A percentile compares a stretch with the other conserved stretches of the same genome.
Conservation (phyloP, 1,140 invertebrate species). For the Cotesia typhae region DNA sequence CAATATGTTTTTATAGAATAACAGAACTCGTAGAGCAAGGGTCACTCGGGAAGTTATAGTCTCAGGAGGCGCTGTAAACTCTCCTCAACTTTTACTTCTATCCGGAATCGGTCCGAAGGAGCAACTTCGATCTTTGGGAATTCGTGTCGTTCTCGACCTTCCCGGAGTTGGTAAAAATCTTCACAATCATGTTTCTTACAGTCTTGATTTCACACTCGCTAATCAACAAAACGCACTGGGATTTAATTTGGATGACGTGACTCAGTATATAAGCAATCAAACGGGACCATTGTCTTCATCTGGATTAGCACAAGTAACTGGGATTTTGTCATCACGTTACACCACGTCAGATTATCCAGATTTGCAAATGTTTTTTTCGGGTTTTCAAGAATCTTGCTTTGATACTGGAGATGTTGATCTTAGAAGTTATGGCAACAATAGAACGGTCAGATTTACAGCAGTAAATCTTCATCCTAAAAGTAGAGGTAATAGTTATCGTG, state of each 20-base stretch:
- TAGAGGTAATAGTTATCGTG: slow-evolving; percentile 68
- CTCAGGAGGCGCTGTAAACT: slow-evolving; percentile 60
- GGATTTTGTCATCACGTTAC: slow-evolving; percentile 68
- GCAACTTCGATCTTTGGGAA: slow-evolving; percentile 58
- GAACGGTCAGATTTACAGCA: slow-evolving; percentile 67
- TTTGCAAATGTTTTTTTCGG: slow-evolving; percentile 64
- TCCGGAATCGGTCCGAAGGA: slow-evolving; percentile 69
- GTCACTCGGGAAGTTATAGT: slow-evolving; percentile 63
- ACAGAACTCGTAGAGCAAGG: slow-evolving; percentile 49
- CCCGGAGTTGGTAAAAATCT: slow-evolving; percentile 70
- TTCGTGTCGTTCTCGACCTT: slow-evolving; percentile 58
- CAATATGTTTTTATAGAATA: slow-evolving; percentile 51
- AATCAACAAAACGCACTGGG: slow-evolving; percentile 10
- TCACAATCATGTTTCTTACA: slow-evolving; percentile 61
- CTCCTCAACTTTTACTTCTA: slow-evolving; percentile 67
- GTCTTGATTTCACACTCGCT: slow-evolving; percentile 43
- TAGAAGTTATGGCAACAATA: neutral
- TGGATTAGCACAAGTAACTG: slow-evolving; percentile 72
- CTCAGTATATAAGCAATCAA: slow-evolving; percentile 64
- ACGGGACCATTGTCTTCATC: slow-evolving; percentile 80
- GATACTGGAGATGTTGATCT: slow-evolving; percentile 51
- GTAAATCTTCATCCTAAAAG: slow-evolving; percentile 78
- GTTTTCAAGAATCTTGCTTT: slow-evolving; percentile 60
- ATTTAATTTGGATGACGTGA: slow-evolving; percentile 29
- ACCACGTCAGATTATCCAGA: slow-evolving; percentile 64